A percentile compares a stretch with the other conserved stretches of the same genome.
phyloP scores from a whole-genome alignment of 2,113 vertebrate genomes.

The Xenus cinereus region DNA sequence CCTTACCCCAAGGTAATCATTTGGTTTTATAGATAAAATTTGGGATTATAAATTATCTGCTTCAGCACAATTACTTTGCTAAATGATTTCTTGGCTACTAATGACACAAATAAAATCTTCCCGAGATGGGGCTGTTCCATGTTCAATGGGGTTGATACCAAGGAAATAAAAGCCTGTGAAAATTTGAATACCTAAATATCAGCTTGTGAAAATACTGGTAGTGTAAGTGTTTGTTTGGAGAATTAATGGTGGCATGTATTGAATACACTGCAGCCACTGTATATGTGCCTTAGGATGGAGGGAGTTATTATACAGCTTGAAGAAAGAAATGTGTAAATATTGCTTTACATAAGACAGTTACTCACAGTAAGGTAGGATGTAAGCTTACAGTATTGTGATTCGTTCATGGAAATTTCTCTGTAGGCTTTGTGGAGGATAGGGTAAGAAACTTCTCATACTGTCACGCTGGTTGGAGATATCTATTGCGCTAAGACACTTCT shows the following conservation, averaged over 20 bases:
- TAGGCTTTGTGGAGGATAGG: not conserved
- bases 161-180: not conserved
- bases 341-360: not conserved
- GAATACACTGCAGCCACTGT: not conserved
- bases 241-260: not conserved
- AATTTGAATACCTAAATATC: not conserved
- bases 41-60: not conserved
- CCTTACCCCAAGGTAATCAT: not conserved
- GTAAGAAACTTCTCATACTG: not conserved
- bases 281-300: not conserved
- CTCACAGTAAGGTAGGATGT: not conserved
- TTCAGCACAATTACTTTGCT: not conserved
- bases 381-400: not conserved
- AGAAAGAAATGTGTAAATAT: not conserved
- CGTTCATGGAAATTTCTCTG: not conserved
- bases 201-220: not conserved
- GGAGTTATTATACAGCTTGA: not conserved
- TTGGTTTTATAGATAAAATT: constrained; percentile 19
- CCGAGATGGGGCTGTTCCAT: not conserved
- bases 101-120: not conserved
- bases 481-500: not conserved
- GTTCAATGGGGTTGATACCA: not conserved
- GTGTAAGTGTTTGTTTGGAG: not conserved
- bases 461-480: not conserved
- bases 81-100: not conserved